Evolutionary conservation across 2,888 invertebrate species (phyloP).

Genomic region (Lasioglossum morio): DNA sequence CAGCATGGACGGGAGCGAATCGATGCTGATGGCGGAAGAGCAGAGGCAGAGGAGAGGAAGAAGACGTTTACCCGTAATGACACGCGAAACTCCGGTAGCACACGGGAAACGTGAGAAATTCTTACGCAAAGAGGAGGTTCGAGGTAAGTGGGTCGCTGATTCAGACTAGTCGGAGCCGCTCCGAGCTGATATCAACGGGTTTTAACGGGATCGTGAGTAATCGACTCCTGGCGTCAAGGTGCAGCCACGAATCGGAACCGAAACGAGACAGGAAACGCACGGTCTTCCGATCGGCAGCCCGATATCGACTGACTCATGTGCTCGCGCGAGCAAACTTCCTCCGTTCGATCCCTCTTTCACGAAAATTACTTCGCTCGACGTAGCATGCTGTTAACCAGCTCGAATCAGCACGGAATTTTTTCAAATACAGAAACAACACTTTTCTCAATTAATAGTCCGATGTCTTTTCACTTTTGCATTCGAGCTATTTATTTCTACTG

Average conservation of each 20-base stretch:
- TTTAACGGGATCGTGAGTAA: slow-evolving; percentile 82
- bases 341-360: background rate
- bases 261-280: slow-evolving; percentile 38
- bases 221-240: slow-evolving; percentile 65
- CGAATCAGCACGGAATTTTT: no score
- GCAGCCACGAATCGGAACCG: slow-evolving; percentile 39
- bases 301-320: slow-evolving; percentile 19
- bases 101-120: slow-evolving; percentile 65
- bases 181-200: slow-evolving; percentile 70
- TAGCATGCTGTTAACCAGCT: background rate
- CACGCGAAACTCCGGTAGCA: slow-evolving; percentile 51
- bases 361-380: background rate
- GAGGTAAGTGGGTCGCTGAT: slow-evolving; percentile 74
- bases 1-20: slow-evolving; percentile 29
- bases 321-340: background rate
- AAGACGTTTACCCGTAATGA: slow-evolving; percentile 50
- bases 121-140: slow-evolving; percentile 59
- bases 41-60: slow-evolving; percentile 39
- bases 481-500: no score
- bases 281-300: slow-evolving; percentile 15
- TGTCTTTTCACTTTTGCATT: no score
- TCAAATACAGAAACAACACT: no score
- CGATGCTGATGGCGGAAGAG: slow-evolving; percentile 17
- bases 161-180: slow-evolving; percentile 69
- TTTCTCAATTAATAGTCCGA: no score